Base-by-base conservation (phyloP, 2,888 invertebrate genomes). In the Prosopocoilus inquinatus region DNA sequence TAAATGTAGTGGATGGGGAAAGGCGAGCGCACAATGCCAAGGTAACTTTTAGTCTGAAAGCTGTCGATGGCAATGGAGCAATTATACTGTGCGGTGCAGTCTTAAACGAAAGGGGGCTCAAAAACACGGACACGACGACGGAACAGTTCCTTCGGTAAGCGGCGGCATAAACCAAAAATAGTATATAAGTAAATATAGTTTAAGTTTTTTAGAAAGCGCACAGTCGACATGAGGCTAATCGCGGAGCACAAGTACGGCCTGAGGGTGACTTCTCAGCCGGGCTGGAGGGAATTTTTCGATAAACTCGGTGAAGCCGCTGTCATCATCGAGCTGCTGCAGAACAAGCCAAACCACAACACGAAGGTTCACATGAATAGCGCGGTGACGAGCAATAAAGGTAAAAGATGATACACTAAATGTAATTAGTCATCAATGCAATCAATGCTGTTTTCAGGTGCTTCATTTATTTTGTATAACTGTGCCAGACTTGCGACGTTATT, bases 381-480 rank as follows among this genome's bases (percentile, higher is more conserved):
- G 32, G 69, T 75, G 56, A 79, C 81, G 5, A 81, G 78, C 57
- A 82, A 80, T 58, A 84, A 81, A 82, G 82, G 84, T 82, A 65
- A n/a, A n/a, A 20, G 44, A 33, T 49, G 55, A 33, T 41, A 45
- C 13, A 48, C 5, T 36, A 36, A 8, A 9, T 34, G 34, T 9
- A 36, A 11, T 36, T n/a, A n/a, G n/a, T 3, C 36, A 12, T 36
- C 12, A n/a, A 36, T 3, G 9, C n/a, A 3, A 36, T 41, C 13
- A 41, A 15, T 7, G 45, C 35, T 49, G 12, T 12, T 61, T 60
- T 28, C 62, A 89, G 89, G 88, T 49, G 86, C 87, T 34, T 79
- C 87, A 20, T 91, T 91, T 73, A 82, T 91, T 54, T 77, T 91
- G 28, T 91, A 92, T 73, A 92, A 92, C 70, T 86, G 86, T 70